These are phyloP conservation scores for Monochamus saltuarius DNA, from an alignment of 1,140 invertebrate genomes.

Conservation along the genomic window DNA sequence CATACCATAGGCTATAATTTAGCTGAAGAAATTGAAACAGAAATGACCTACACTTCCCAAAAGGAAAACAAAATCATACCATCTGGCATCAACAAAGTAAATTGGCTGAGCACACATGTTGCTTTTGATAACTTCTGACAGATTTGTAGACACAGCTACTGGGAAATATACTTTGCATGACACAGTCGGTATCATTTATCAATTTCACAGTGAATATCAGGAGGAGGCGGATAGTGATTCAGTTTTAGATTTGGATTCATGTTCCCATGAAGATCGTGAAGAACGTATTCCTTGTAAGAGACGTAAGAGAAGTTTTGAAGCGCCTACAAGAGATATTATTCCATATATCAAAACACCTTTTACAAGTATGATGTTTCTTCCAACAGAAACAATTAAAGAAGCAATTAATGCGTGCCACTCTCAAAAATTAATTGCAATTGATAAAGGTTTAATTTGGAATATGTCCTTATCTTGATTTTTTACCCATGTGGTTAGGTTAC, in stretches of 20 bases:
- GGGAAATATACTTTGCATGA: conserved; percentile 54
- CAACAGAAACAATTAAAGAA: conserved; percentile 4
- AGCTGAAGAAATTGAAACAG: conserved; percentile 45
- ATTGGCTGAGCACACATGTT: conserved; percentile 40
- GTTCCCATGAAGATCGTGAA: conserved; percentile 7
- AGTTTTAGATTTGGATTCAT: background rate
- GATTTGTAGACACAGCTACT: conserved; percentile 49
- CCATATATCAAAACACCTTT: conserved; percentile 22
- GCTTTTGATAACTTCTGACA: conserved; percentile 54
- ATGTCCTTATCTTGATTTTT: conserved; percentile 41
- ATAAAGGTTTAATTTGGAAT: conserved; percentile 41
- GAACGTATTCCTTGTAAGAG: conserved; percentile 17
- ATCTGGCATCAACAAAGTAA: conserved; percentile 29
- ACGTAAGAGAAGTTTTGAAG: conserved; percentile 31
- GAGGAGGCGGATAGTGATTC: too few species aligned
- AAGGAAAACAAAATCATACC: conserved; percentile 30
- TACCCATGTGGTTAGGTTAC: conserved; percentile 45
- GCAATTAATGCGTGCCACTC: conserved; percentile 14
- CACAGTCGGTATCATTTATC: conserved; percentile 26
- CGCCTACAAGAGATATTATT: conserved; percentile 26
- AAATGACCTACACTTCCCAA: conserved; percentile 32
- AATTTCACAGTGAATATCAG: too few species aligned
- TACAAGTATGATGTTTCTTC: conserved; percentile 11
- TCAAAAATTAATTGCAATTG: conserved; percentile 27
- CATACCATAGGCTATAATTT: conserved; percentile 43